phyloP scores from a whole-genome alignment of 2,797 vertebrate species.

The Neosilurus mollespiculum region DNA sequence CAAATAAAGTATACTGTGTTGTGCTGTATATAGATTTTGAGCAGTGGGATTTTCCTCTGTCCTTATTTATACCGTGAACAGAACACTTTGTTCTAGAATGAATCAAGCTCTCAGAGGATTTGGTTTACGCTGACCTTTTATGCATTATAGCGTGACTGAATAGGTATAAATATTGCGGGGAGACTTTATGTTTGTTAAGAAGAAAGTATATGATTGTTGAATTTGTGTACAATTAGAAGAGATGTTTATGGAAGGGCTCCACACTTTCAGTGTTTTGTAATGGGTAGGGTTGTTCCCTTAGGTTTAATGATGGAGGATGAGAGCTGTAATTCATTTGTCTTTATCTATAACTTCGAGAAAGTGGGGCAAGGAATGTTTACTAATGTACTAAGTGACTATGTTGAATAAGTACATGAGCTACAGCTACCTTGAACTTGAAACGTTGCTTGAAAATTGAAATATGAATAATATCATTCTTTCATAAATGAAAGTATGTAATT shows the following conservation, averaged over 20 bases:
- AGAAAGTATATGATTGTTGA: background rate
- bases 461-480: background rate
- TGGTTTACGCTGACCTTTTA: background rate
- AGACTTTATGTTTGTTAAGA: too few relatives aligned
- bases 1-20: background rate
- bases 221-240: background rate
- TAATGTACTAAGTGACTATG: background rate
- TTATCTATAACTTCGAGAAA: background rate
- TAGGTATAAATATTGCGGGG: background rate
- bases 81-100: constrained; percentile 10
- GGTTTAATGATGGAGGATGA: background rate
- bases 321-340: background rate
- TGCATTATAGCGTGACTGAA: background rate
- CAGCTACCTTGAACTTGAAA: background rate
- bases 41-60: background rate
- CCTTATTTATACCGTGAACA: background rate
- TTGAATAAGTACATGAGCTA: background rate
- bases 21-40: background rate
- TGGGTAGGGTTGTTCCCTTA: background rate
- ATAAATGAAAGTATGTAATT: background rate
- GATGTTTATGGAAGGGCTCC: background rate
- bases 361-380: background rate
- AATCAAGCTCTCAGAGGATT: background rate
- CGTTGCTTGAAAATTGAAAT: background rate
- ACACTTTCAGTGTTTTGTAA: background rate